Evolutionary conservation across 1,140 invertebrate genomes (phyloP), one percentile per base, ranked within the genome.

Genomic region (Drosophila bocqueti): DNA sequence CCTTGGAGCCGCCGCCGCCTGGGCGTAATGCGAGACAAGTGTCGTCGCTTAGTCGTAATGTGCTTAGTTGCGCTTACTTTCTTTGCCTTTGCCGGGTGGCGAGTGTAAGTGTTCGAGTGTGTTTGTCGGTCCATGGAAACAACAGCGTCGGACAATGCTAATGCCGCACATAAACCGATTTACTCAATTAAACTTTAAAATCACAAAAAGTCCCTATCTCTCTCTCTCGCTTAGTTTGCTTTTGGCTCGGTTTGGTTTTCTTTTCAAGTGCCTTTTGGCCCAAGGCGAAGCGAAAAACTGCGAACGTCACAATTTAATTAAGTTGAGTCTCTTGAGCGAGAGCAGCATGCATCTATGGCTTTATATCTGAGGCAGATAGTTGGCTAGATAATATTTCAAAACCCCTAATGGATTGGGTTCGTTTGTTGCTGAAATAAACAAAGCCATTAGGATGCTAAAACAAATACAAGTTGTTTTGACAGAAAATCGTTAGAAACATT

Each of bases 41-140:
- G 83, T 83, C 76, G 75, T 71, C 63, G 60, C 60, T 76, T 60
- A 50, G 74, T 79, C 69, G 74, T 89, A 89, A 89, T 90, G 85
- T 90, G 84, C 84, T 89, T 90, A 89, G 84, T 74, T 89, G 84
- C 84, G 85, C 85, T 89, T 89, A 89, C 84, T 89, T 89, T 89
- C 84, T 89, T 90, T 90, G 59, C 66, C 76, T 10, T 3, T 54
- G 52, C 52, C 52, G 21, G 4, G 34, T 36, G 34, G 57, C 34
- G 34, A 61, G 58, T 38, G 61, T 63, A 63, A 52, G 49, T 52
- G 26, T 34, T 52, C 18, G 34, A 62, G 59, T 40, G 61, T 63
- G 49, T 63, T 26, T 50, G n/a, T 10, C 21, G 34, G 58, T 9
- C 46, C 66, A 66, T 65, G 50, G 60, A 60, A 61, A 40, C 50